Conservation (phyloP, 2,888 invertebrate genomes). For the Philopedon plagiatum region DNA sequence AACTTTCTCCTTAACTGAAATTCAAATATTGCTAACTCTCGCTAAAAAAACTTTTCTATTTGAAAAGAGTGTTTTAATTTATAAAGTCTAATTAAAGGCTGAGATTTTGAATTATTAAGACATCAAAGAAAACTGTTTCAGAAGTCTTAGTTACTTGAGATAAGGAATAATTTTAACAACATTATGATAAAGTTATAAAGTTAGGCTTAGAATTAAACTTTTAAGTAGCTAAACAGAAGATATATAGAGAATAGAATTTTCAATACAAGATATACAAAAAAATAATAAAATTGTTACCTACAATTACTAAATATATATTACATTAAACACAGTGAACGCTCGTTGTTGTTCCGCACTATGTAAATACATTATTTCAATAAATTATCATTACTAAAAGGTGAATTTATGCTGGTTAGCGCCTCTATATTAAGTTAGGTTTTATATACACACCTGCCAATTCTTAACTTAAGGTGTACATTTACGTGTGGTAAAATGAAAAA, state of each 20-base stretch:
- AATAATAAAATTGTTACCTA: too few species aligned
- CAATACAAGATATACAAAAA: too few species aligned
- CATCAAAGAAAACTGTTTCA: not conserved
- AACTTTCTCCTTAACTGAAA: not conserved
- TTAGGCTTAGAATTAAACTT: not conserved
- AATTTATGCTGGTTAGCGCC: too few species aligned
- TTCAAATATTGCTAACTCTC: not conserved
- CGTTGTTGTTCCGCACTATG: too few species aligned
- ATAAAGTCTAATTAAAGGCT: constrained; percentile 7
- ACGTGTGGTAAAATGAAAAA: too few species aligned
- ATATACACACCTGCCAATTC: too few species aligned
- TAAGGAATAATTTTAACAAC: not conserved
- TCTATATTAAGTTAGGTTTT: too few species aligned
- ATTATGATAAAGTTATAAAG: not conserved
- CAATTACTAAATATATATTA: too few species aligned
- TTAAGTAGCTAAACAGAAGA: not conserved
- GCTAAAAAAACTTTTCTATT: constrained; percentile 1
- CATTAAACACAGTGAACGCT: too few species aligned
- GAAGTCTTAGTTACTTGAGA: not conserved
- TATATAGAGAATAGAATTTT: not conserved
- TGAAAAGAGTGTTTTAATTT: constrained; percentile 6
- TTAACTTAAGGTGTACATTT: too few species aligned
- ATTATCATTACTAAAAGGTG: too few species aligned
- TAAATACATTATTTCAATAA: too few species aligned
- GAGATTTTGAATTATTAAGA: not conserved